Evolutionary conservation across 2,797 vertebrate genomes (phyloP).

Genomic region (Microctenopoma lineatum): DNA sequence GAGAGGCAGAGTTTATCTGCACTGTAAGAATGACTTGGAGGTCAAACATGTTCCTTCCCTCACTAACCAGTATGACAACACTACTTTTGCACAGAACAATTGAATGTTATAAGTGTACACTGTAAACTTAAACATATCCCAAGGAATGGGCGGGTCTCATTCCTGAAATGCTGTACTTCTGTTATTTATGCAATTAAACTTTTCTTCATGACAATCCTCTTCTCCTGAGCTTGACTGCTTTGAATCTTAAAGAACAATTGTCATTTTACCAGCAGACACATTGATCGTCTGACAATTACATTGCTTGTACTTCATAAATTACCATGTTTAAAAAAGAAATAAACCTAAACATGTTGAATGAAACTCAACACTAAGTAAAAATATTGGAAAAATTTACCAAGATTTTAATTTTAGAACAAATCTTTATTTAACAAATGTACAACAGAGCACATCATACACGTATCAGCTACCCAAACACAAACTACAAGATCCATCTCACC

Average conservation of each 20-base stretch:
- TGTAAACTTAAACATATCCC: slow-evolving; percentile 15
- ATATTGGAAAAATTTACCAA: no score
- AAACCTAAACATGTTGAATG: no score
- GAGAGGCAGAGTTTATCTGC: neutral
- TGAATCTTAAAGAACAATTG: no score
- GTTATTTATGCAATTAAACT: slow-evolving; percentile 56
- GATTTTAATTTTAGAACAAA: slow-evolving; percentile 48
- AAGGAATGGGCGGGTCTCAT: slow-evolving; percentile 68
- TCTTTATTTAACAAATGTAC: slow-evolving; percentile 84
- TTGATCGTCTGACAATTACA: no score
- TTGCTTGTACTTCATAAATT: no score
- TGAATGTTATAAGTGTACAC: slow-evolving; percentile 25
- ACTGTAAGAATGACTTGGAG: slow-evolving; percentile 9
- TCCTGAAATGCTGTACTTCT: slow-evolving; percentile 30
- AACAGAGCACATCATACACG: slow-evolving; percentile 64
- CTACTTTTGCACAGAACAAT: slow-evolving; percentile 50
- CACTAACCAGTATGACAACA: neutral
- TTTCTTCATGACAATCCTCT: neutral
- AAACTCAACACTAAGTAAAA: no score
- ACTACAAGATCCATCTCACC: slow-evolving; percentile 52
- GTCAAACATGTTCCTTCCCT: neutral
- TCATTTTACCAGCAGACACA: no score
- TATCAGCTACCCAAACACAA: slow-evolving; percentile 57
- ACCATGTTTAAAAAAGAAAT: no score
- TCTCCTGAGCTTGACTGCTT: neutral